phyloP scores from a whole-genome alignment of 2,888 invertebrate genomes.

The Tethea ocularis region DNA sequence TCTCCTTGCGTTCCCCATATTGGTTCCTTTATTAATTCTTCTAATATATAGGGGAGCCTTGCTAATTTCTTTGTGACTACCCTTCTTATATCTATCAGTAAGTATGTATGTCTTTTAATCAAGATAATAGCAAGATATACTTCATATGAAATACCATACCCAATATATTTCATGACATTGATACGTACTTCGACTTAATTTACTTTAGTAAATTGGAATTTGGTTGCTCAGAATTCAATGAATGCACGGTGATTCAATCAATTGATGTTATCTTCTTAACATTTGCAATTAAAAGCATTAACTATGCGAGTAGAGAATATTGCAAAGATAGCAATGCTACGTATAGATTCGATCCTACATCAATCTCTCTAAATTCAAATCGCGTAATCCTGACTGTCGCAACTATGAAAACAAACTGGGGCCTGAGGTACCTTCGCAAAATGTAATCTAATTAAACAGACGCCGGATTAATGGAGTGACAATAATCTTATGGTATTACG shows the following conservation, averaged over 20 bases:
- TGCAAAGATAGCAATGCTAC: constrained; percentile 14
- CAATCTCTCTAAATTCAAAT: constrained; percentile 34
- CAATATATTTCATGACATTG: background rate
- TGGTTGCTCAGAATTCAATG: background rate
- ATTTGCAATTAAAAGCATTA: background rate
- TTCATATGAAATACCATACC: background rate
- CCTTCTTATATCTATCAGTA: constrained; percentile 41
- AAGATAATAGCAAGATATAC: constrained; percentile 15
- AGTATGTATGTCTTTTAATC: constrained; percentile 41
- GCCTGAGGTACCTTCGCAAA: constrained; percentile 25
- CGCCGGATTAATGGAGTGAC: constrained; percentile 78
- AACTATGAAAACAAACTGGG: constrained; percentile 36
- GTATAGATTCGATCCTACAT: constrained; percentile 20
- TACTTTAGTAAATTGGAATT: background rate
- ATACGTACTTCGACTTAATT: background rate
- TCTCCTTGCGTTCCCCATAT: constrained; percentile 40
- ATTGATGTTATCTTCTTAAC: background rate
- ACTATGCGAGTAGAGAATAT: background rate
- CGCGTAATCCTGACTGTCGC: constrained; percentile 32
- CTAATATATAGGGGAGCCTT: constrained; percentile 55
- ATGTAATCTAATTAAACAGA: constrained; percentile 71
- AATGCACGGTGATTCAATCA: background rate
- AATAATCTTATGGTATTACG: constrained; percentile 74
- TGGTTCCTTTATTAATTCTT: constrained; percentile 59
- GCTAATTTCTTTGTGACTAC: constrained; percentile 55